Evolutionary conservation across 2,113 vertebrate species (phyloP), one percentile per base, ranked within the genome.

Genomic region (Antigone vipio): DNA sequence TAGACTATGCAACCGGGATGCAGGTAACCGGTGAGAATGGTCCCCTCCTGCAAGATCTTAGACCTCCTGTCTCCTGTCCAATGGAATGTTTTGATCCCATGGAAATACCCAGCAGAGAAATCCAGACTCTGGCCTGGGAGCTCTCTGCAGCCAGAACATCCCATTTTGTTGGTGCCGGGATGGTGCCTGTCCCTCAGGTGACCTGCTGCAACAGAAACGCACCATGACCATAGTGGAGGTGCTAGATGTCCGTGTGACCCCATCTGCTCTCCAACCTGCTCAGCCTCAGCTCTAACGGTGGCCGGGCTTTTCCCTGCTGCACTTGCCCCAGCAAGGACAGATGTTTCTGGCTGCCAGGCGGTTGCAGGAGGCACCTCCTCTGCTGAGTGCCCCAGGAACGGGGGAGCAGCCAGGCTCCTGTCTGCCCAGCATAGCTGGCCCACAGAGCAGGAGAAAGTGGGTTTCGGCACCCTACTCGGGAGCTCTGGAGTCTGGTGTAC

Each of bases 161-260:
- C 55, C 68, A 5, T 60, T 30, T 19, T 22, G 45, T 29, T 1
- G 6, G 30, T 23, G 45, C 8, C 29, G 73, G 66, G 58, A 17
- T 40, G 17, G 30, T 34, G 45, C 22, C 11, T 12, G 30, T 19
- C n/a, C 79, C 59, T 29, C 4, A 2, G 47, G 62, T 10, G 24
- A 66, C 42, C 42, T 34, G 21, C 63, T 52, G 71, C 30, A 4
- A 15, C 0, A 12, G 40, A 10, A 58, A 18, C 0, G 4, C 58
- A 3, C 32, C 19, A 1, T 3, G 35, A 6, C 30, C 8, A 6
- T 2, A 20, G 35, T 2, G 1, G 44, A 32, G 21, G 17, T 35
- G 58, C 56, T 11, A 5, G 15, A 27, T 12, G n/a, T 22, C 62
- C 13, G 47, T 4, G 32, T n/a, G 64, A 49, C 53, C 72, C 71